A percentile compares a stretch with the other conserved stretches of the same genome.
Conservation (phyloP, 2,797 vertebrate genomes). For the Macrochelys suwanniensis region DNA sequence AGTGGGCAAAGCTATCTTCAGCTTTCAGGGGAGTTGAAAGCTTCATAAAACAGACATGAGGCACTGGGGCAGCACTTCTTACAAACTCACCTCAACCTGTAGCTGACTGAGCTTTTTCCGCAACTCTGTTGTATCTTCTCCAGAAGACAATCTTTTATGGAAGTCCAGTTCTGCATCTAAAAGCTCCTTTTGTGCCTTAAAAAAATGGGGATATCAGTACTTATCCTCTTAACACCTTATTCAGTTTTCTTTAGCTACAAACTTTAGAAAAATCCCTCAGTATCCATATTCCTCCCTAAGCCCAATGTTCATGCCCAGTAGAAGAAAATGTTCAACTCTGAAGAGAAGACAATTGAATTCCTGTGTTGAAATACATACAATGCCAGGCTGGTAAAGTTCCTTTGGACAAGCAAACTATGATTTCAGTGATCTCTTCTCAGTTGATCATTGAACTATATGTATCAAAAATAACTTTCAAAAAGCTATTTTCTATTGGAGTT, state of each 20-base stretch:
- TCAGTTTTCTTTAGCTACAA: neutral
- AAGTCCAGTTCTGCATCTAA: slow-evolving; percentile 97
- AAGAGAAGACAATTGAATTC: neutral
- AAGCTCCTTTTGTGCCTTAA: slow-evolving; percentile 95
- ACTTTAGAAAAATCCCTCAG: neutral
- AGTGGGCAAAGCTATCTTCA: accelerated
- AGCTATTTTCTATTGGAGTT: neutral
- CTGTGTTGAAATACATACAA: neutral
- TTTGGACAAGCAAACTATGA: neutral
- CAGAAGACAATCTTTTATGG: slow-evolving; percentile 94
- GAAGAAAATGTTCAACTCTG: neutral
- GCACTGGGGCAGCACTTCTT: accelerated
- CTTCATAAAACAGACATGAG: accelerated
- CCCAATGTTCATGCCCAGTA: neutral
- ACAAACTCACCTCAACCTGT: slow-evolving; percentile 91
- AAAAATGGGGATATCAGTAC: neutral
- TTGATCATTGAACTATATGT: neutral
- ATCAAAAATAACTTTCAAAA: neutral
- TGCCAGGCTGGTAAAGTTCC: neutral
- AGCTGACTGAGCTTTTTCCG: slow-evolving; percentile 93
- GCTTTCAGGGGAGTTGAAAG: accelerated
- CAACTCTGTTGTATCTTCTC: slow-evolving; percentile 97
- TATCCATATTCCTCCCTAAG: accelerated
- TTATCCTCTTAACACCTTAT: neutral
- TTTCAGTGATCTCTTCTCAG: neutral